Conservation (phyloP, 1,140 invertebrate genomes). For the Patella vulgata region DNA sequence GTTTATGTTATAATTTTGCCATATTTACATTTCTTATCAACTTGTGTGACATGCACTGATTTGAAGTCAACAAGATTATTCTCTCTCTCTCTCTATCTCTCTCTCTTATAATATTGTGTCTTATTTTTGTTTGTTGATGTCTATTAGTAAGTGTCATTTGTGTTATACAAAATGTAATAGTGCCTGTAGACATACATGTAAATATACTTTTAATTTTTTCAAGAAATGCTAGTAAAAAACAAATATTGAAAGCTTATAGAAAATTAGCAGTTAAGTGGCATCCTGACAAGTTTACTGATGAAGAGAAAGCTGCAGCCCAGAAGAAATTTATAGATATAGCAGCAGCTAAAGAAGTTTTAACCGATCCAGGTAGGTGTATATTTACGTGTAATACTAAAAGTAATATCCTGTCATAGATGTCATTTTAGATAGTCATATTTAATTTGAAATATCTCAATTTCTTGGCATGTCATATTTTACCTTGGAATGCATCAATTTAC, state of each 20-base stretch:
- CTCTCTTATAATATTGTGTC: conserved; percentile 2
- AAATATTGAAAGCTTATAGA: conserved; percentile 96
- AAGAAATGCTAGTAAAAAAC: conserved; percentile 85
- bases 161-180: too few species aligned
- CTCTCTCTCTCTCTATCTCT: neutral
- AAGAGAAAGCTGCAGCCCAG: conserved; percentile 94
- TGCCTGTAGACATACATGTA: too few species aligned
- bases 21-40: too few species aligned
- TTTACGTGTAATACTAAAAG: too few species aligned
- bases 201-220: too few species aligned
- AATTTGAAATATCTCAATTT: too few species aligned
- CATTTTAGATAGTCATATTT: too few species aligned
- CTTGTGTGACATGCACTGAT: neutral
- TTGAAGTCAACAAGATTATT: neutral
- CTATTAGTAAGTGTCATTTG: conserved; percentile 16
- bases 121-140: neutral
- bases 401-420: too few species aligned
- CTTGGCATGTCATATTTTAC: too few species aligned
- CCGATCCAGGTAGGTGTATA: conserved; percentile 73
- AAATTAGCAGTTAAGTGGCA: conserved; percentile 99
- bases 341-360: conserved; percentile 95
- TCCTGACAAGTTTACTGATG: conserved; percentile 91
- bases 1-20: too few species aligned
- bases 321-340: conserved; percentile 99
- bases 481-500: too few species aligned